Evolutionary conservation across 2,797 vertebrate genomes (phyloP).

Genomic region (Malacoraja senta): DNA sequence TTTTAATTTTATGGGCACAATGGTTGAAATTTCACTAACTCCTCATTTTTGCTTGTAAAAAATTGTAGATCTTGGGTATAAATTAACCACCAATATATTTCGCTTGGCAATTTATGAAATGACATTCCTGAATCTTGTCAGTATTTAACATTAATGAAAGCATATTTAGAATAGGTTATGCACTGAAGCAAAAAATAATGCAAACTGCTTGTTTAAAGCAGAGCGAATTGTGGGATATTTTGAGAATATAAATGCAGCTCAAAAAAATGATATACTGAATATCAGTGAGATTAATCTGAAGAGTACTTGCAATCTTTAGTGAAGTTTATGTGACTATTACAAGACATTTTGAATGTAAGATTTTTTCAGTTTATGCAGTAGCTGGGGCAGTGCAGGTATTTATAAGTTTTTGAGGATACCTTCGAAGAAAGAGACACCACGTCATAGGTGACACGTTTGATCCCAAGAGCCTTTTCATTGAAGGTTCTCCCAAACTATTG

Average conservation of each 20-base stretch:
- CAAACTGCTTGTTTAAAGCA: background rate
- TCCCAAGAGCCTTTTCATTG: background rate
- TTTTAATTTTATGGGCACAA: background rate
- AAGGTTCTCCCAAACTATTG: background rate
- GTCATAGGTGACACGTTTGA: background rate
- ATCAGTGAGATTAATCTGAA: background rate
- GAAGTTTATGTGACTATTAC: background rate
- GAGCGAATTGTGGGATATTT: background rate
- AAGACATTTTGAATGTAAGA: background rate
- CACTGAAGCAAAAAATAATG: background rate
- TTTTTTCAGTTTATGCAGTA: too few relatives aligned
- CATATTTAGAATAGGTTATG: background rate
- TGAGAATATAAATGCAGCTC: background rate
- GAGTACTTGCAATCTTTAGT: background rate
- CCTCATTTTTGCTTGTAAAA: background rate
- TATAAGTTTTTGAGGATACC: background rate
- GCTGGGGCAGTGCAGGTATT: background rate
- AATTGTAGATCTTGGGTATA: background rate
- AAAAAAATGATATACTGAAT: background rate
- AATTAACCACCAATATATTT: background rate
- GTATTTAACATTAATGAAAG: background rate
- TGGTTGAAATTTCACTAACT: background rate
- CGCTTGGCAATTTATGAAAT: background rate
- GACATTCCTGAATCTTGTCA: background rate
- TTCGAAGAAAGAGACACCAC: background rate